Percentiles rank a stretch among this genome's conserved stretches.
These are phyloP conservation scores for Monomorium pharaonis DNA, from an alignment of 1,140 invertebrate species.

Conservation along the genomic window DNA sequence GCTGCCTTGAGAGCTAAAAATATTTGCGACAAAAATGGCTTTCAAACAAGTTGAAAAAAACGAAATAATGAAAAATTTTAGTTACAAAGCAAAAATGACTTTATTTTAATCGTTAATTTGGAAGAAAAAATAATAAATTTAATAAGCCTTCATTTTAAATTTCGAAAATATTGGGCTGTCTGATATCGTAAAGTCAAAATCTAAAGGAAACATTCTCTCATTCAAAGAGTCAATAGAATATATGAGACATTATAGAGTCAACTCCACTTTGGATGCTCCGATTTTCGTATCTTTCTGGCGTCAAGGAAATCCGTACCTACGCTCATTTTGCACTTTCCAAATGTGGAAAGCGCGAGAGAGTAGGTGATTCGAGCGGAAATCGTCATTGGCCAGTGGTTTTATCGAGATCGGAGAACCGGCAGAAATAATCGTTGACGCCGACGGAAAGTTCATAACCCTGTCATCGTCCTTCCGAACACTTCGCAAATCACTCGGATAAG, in stretches of 20 bases:
- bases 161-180: too few relatives aligned
- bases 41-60: too few relatives aligned
- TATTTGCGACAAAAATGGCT: too few relatives aligned
- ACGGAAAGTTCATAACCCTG: conserved; percentile 8
- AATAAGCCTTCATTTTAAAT: too few relatives aligned
- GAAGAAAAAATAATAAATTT: too few relatives aligned
- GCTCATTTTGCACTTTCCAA: background rate
- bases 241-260: background rate
- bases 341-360: conserved; percentile 1
- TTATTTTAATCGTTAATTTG: too few relatives aligned
- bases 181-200: too few relatives aligned
- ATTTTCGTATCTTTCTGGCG: background rate
- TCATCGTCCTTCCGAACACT: background rate
- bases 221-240: background rate
- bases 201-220: background rate
- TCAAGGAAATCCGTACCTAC: background rate
- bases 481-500: background rate
- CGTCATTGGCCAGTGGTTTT: background rate
- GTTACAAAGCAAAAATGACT: too few relatives aligned
- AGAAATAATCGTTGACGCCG: background rate
- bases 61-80: too few relatives aligned
- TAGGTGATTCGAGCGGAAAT: background rate
- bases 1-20: too few relatives aligned
- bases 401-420: background rate
- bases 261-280: background rate